Evolutionary conservation across 2,113 vertebrate species (phyloP).

Genomic region (Seriola dumerili): DNA sequence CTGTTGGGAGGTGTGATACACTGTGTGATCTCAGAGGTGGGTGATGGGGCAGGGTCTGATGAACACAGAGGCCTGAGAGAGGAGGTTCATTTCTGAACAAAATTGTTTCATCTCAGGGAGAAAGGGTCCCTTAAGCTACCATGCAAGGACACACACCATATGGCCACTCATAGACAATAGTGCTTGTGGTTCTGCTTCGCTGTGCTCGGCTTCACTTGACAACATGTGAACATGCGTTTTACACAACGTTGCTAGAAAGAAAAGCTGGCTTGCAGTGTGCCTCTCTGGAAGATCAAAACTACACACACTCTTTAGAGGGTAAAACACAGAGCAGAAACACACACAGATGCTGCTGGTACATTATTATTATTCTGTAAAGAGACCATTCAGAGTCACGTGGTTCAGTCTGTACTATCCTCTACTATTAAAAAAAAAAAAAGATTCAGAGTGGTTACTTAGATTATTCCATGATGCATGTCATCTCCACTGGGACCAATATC

Average conservation of each 20-base stretch:
- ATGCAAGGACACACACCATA: slow-evolving; percentile 83
- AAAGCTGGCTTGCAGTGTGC: slow-evolving; percentile 32
- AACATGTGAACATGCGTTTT: slow-evolving; percentile 75
- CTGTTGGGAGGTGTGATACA: slow-evolving; percentile 37
- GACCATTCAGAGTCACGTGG: slow-evolving; percentile 45
- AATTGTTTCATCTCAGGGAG: slow-evolving; percentile 73
- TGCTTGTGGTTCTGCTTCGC: slow-evolving; percentile 72
- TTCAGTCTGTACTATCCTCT: slow-evolving; percentile 24
- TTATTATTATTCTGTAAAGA: slow-evolving; percentile 32
- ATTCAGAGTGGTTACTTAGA: slow-evolving; percentile 68
- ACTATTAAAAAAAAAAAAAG: slow-evolving; percentile 43
- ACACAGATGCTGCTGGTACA: slow-evolving; percentile 1
- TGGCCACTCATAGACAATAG: slow-evolving; percentile 76
- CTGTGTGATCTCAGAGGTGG: slow-evolving; percentile 48
- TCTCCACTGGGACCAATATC: slow-evolving; percentile 70
- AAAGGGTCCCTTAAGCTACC: slow-evolving; percentile 80
- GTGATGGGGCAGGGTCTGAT: slow-evolving; percentile 61
- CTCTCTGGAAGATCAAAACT: slow-evolving; percentile 36
- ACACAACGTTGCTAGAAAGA: slow-evolving; percentile 48
- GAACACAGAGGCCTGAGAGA: slow-evolving; percentile 52
- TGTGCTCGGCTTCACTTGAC: slow-evolving; percentile 69
- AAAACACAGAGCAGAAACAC: slow-evolving; percentile 17
- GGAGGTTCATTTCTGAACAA: slow-evolving; percentile 67
- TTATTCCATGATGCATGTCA: slow-evolving; percentile 70
- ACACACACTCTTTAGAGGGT: slow-evolving; percentile 3